Evolutionary conservation across 2,797 vertebrate genomes (phyloP), one percentile per base, ranked within the genome.

Genomic region (Acanthurus leucopareius): DNA sequence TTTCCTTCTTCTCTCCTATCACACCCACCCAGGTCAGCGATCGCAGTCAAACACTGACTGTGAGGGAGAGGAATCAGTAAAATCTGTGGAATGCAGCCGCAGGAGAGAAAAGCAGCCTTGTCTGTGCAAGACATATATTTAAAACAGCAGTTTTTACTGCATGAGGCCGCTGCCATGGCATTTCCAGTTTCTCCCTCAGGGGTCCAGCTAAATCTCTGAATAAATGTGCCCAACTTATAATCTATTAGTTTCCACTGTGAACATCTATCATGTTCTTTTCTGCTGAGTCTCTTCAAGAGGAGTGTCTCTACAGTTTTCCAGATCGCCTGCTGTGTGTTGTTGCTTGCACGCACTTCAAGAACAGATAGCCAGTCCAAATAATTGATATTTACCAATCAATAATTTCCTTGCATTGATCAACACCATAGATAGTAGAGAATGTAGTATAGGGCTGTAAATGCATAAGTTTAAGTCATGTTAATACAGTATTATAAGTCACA

Each of bases 261-360:
- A 35, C 40, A 61, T 67, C 20, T 42, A 17, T 56, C 13, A 25
- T 45, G 44, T 59, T 54, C 58, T 57, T 67, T 44, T 68, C 3
- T 59, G 35, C 64, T 28, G 45, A 58, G 9, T 64, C 38, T 56
- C 10, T 32, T 56, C 63, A 22, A 32, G 57, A 47, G 49, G 19
- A 59, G 40, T 35, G 19, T 73, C 63, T 61, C 28, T 81, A 57
- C 65, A 76, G 48, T 71, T 86, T 79, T 85, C 44, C 73, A 79
- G 81, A 68, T 84, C 61, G 73, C 52, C 71, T 60, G 75, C 63
- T 67, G 59, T 69, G 60, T 40, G 13, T 56, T 64, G 60, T 63
- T 60, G 51, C 66, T 61, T 15, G 9, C 35, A 10, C 58, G 63
- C 28, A 44, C 14, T 35, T 59, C 22, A 20, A 17, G 11, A 64